Conservation (phyloP, 1,140 invertebrate species). For the Venturia canescens region DNA sequence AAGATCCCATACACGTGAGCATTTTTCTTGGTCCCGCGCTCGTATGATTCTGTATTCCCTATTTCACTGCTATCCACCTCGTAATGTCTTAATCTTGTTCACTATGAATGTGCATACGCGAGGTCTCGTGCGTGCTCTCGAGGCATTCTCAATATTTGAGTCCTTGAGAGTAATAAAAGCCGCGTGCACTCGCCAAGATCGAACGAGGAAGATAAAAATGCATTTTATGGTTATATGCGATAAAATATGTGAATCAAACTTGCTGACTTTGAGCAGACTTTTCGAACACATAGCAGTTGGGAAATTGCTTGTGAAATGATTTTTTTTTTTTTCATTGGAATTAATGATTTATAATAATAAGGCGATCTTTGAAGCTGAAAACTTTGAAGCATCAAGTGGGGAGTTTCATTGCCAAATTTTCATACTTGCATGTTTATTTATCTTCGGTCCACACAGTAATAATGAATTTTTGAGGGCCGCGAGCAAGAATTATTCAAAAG, state of each 20-base stretch:
- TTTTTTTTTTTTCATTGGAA: neutral
- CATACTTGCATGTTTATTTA: neutral
- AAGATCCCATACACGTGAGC: neutral
- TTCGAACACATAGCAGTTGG: neutral
- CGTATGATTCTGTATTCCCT: neutral
- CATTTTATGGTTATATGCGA: slow-evolving; percentile 4
- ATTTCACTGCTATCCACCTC: neutral
- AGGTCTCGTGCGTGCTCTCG: slow-evolving; percentile 42
- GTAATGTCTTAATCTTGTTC: neutral
- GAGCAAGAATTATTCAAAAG: slow-evolving; percentile 37
- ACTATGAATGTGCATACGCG: slow-evolving; percentile 31
- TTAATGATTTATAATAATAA: neutral
- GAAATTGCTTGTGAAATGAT: too few species aligned
- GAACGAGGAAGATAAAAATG: neutral
- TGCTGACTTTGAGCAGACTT: neutral
- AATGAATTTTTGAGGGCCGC: slow-evolving; percentile 16
- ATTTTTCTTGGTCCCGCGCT: too few species aligned
- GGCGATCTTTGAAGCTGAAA: neutral
- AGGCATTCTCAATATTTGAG: slow-evolving; percentile 63
- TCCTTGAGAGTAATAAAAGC: slow-evolving; percentile 56
- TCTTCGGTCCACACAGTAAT: neutral
- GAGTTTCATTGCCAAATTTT: slow-evolving; percentile 6
- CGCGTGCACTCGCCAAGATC: slow-evolving; percentile 21
- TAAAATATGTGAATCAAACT: neutral
- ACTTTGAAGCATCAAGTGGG: neutral